Percentiles rank a stretch among this genome's conserved stretches.
Evolutionary conservation across 2,888 invertebrate genomes (phyloP).

Genomic region (Metopia argyrocephala): DNA sequence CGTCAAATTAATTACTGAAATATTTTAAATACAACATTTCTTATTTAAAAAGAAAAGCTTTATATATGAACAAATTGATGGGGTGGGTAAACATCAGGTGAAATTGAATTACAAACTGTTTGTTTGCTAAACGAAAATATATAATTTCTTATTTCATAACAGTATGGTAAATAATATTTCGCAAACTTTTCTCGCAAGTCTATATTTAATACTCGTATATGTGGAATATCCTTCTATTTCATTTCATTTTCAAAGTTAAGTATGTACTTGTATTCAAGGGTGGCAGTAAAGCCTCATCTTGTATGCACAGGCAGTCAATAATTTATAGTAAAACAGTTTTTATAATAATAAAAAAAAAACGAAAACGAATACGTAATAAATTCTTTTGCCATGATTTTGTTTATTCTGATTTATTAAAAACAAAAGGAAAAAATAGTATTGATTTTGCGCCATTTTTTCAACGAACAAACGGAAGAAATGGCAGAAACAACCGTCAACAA

Average conservation of each 20-base stretch:
- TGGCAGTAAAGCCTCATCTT: slow-evolving; percentile 4
- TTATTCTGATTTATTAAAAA: background rate
- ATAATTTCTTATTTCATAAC: too few relatives aligned
- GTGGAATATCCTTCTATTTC: too few relatives aligned
- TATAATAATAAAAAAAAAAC: slow-evolving; percentile 2
- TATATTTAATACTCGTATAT: too few relatives aligned
- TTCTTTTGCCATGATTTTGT: background rate
- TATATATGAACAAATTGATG: too few relatives aligned
- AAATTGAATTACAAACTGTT: too few relatives aligned
- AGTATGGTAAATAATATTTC: too few relatives aligned
- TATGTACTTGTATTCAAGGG: slow-evolving; percentile 16
- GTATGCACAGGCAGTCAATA: background rate
- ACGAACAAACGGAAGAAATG: slow-evolving; percentile 15
- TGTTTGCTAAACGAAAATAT: too few relatives aligned
- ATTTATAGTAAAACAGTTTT: background rate
- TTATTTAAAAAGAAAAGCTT: too few relatives aligned
- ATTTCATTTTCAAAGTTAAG: slow-evolving; percentile 1
- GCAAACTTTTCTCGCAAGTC: too few relatives aligned
- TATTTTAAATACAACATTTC: too few relatives aligned
- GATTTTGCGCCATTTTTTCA: slow-evolving; percentile 12
- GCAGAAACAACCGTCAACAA: slow-evolving; percentile 8
- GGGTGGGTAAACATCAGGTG: too few relatives aligned
- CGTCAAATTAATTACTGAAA: too few relatives aligned
- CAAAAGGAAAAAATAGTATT: background rate
- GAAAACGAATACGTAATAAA: background rate